Evolutionary conservation across 2,113 vertebrate species (phyloP), one percentile per base, ranked within the genome.

Genomic region (Poeciliopsis prolifica): DNA sequence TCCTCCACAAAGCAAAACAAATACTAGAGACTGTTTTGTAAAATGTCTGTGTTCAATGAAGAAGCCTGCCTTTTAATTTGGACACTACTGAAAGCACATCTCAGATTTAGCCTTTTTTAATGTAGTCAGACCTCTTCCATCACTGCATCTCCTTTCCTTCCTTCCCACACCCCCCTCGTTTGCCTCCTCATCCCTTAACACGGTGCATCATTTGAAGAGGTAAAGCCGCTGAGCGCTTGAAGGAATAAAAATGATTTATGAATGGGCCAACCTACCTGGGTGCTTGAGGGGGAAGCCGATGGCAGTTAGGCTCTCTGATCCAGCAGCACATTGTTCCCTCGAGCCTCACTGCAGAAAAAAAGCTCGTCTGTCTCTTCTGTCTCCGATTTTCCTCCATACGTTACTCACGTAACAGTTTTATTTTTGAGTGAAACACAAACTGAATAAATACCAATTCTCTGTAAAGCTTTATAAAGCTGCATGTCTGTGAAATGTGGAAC

Each of bases 171-270:
- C 72, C 71, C 65, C 65, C 84, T 35, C 10, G 22, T 13, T 66
- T 42, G 48, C 86, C 78, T 82, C 83, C 83, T 85, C 86, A 77
- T 87, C 84, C 91, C 86, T 90, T 93, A 91, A 89, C 88, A 91
- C 87, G 86, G 86, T 92, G 92, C 88, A 92, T 93, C 92, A 93
- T 92, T 82, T 81, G 82, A 91, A 87, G 89, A 87, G 92, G 87
- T 91, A 89, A 92, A 90, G 92, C 88, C 88, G 90, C 87, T 91
- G 87, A 93, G 91, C 73, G 80, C 91, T 89, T 65, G 82, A 65
- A 86, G 74, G 89, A 90, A 91, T 92, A 91, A 93, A 94, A 92
- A 89, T 94, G 94, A 95, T 94, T 94, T 94, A 94, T 94, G 87
- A 92, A 90, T 91, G 92, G 90, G 87, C 80, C 85, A 85, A 42